Evolutionary conservation across 2,888 invertebrate species (phyloP), one percentile per base, ranked within the genome.

Genomic region (Cephalotes varians): DNA sequence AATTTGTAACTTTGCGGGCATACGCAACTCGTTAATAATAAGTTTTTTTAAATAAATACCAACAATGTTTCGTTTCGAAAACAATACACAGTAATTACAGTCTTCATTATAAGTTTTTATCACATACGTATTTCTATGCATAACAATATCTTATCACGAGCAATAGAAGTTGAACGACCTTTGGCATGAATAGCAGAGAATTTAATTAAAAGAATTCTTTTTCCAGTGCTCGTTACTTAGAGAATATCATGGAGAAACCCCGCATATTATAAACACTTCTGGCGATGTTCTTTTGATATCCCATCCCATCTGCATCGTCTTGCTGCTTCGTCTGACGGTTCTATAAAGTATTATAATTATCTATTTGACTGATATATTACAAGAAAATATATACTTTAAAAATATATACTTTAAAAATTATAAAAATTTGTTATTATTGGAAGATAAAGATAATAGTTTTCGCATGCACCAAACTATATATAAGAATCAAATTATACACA

Each of bases 121-220:
- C 25, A 62, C n/a, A n/a, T 1, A 4, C 28, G n/a, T 60, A 25
- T 10, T 54, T 47, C 15, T 47, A 62, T 49, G 21, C 49, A 47
- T 74, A 74, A 44, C 10, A 15, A 47, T 31, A 34, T 73, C 47
- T 73, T 60, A 21, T 60, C 49, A 34, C 18, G 21, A 72, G 28
- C 40, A 56, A 12, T n/a, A 51, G 31, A 81, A 56, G 44, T 81
- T 40, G 49, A 65, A 81, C n/a, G 18, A 60, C 51, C 21, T 31
- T 54, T 18, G 18, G 44, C 18, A 47, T 21, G 58, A 60, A 80
- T 44, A 40, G 60, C 58, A 44, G 69, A n/a, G 76, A 80, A 79
- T 76, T 86, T 86, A 86, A 86, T 86, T 81, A 86, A 81, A 86
- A 51, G 37, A 28, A 73, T 76, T 83, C n/a, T 81, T 82, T 80